A percentile compares a stretch with the other conserved stretches of the same genome.
Evolutionary conservation across 1,140 invertebrate species (phyloP).

Genomic region (Dreissena polymorpha): DNA sequence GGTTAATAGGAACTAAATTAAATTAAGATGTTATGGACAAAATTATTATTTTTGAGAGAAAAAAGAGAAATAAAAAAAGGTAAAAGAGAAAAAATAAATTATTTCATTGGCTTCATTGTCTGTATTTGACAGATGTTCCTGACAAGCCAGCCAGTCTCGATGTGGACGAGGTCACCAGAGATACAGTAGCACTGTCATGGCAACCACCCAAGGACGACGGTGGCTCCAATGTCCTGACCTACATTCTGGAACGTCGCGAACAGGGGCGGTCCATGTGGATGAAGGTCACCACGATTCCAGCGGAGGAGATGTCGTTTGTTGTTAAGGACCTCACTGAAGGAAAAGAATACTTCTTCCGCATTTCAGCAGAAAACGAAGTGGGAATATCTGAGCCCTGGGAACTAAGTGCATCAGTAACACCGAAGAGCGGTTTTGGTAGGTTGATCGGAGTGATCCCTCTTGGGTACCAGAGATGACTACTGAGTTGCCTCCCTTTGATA

Average conservation of each 20-base stretch:
- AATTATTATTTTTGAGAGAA: too few relatives aligned
- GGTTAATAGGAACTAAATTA: too few relatives aligned
- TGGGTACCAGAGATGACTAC: constrained; percentile 33
- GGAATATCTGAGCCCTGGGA: constrained; percentile 90
- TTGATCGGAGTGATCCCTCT: constrained; percentile 46
- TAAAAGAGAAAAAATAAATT: too few relatives aligned
- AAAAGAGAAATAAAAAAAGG: too few relatives aligned
- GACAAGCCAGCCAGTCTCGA: constrained; percentile 76
- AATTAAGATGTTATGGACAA: too few relatives aligned
- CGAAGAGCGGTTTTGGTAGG: constrained; percentile 76
- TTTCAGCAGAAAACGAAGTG: constrained; percentile 93
- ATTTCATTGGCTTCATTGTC: too few relatives aligned
- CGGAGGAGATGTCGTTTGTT: constrained; percentile 55
- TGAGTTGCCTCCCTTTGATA: constrained; percentile 39
- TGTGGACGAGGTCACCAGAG: constrained; percentile 82
- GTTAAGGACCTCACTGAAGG: constrained; percentile 87
- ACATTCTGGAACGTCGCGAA: constrained; percentile 96
- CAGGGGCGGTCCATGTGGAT: constrained; percentile 94
- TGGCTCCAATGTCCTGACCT: constrained; percentile 86
- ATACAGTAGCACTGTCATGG: constrained; percentile 89
- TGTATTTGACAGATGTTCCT: constrained; percentile 58
- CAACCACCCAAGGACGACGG: constrained; percentile 76
- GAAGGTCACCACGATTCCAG: constrained; percentile 62
- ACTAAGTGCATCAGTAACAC: constrained; percentile 82
- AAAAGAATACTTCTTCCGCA: constrained; percentile 96